Evolutionary conservation across 2,113 vertebrate species (phyloP).

Genomic region (Tricholaema leucomelas): DNA sequence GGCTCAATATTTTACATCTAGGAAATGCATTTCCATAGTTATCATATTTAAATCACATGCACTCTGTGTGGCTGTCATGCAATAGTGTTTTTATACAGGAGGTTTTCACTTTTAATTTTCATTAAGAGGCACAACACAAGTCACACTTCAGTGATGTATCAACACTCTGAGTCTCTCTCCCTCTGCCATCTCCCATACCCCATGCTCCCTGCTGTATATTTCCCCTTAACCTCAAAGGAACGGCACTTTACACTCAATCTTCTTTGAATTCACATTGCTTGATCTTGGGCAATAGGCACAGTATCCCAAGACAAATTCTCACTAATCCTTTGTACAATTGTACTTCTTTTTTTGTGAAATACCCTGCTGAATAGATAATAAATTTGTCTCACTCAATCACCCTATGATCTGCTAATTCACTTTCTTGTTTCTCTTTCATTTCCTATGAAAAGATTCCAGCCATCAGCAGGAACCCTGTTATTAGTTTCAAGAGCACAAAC

Average conservation of each 20-base stretch:
- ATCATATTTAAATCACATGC: background rate
- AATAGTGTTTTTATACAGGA: background rate
- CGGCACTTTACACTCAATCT: background rate
- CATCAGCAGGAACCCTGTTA: background rate
- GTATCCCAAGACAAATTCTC: background rate
- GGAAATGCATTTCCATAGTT: background rate
- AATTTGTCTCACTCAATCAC: background rate
- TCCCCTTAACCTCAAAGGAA: background rate
- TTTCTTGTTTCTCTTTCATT: background rate
- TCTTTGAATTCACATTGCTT: constrained; percentile 9
- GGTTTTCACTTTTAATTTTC: background rate
- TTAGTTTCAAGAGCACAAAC: background rate
- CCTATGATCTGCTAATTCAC: background rate
- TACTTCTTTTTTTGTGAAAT: background rate
- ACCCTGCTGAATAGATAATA: constrained; percentile 22
- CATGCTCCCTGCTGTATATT: background rate
- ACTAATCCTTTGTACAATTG: background rate
- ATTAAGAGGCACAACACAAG: background rate
- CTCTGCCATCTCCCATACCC: background rate
- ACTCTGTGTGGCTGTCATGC: background rate
- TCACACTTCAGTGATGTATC: background rate
- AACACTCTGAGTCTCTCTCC: background rate
- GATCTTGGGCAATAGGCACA: background rate
- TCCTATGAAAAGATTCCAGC: background rate
- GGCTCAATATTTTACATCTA: background rate